Evolutionary conservation across 2,888 invertebrate genomes (phyloP).

Genomic region (Acronicta psi): DNA sequence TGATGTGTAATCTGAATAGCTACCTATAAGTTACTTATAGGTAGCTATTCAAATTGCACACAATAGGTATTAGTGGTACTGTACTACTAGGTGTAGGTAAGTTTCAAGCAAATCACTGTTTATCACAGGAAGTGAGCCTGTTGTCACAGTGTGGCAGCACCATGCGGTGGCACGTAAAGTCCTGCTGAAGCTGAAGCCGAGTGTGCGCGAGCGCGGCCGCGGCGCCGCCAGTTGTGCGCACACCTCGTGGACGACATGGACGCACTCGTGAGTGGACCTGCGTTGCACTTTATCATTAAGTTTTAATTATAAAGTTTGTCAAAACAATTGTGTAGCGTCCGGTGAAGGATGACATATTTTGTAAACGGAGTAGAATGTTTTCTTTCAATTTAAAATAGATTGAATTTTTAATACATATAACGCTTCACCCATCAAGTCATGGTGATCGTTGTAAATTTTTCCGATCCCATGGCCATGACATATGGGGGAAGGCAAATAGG

Average conservation of each 20-base stretch:
- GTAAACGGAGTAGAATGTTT: background rate
- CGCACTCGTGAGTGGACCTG: slow-evolving; percentile 47
- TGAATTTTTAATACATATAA: no score
- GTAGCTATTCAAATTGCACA: slow-evolving; percentile 1
- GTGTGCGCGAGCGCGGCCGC: slow-evolving; percentile 33
- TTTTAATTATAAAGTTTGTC: background rate
- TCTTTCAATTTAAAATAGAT: no score
- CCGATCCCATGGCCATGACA: no score
- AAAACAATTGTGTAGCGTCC: slow-evolving; percentile 1
- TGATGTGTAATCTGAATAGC: no score
- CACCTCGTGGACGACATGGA: slow-evolving; percentile 53
- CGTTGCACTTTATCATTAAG: background rate
- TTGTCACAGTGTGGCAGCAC: slow-evolving; percentile 22
- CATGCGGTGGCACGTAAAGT: slow-evolving; percentile 1
- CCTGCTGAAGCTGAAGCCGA: slow-evolving; percentile 30
- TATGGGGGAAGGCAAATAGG: no score
- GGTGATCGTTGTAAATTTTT: no score
- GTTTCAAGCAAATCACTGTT: background rate
- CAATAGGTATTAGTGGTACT: background rate
- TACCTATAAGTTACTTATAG: no score
- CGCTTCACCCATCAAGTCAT: no score
- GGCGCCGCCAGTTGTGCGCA: slow-evolving; percentile 35
- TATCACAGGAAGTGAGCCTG: slow-evolving; percentile 39
- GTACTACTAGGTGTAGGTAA: no score
- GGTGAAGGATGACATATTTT: background rate